phyloP scores from a whole-genome alignment of 2,888 invertebrate species.

The Drepana falcataria region DNA sequence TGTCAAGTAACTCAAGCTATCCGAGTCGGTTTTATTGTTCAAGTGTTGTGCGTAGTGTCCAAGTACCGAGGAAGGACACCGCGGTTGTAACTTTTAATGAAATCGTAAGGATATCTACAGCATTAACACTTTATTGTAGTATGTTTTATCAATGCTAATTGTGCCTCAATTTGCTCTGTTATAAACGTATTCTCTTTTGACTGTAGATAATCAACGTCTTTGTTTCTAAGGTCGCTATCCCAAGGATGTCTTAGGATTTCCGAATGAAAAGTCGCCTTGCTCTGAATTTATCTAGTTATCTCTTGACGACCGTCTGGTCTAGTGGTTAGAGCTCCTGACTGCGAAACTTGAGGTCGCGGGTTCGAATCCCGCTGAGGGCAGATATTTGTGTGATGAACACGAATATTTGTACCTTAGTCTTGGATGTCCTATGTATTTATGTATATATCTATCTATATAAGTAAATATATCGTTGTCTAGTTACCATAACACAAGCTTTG shows the following conservation, averaged over 20 bases:
- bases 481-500: too few relatives aligned
- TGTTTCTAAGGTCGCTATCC: neutral
- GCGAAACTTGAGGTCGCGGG: too few relatives aligned
- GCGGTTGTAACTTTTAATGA: conserved; percentile 50
- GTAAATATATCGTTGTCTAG: too few relatives aligned
- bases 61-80: conserved; percentile 54
- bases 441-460: too few relatives aligned
- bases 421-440: too few relatives aligned
- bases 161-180: conserved; percentile 37
- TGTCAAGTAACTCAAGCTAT: conserved; percentile 65
- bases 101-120: conserved; percentile 52
- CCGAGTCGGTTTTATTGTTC: conserved; percentile 61
- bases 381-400: too few relatives aligned
- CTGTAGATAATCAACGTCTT: conserved; percentile 16
- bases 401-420: too few relatives aligned
- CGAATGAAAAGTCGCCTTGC: neutral
- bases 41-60: conserved; percentile 41
- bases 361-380: too few relatives aligned
- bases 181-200: conserved; percentile 26
- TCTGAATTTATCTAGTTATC: too few relatives aligned
- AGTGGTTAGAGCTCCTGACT: too few relatives aligned
- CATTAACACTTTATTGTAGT: conserved; percentile 37
- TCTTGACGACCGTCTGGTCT: too few relatives aligned
- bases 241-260: neutral
- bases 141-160: conserved; percentile 46